Percentiles rank a stretch among this genome's conserved stretches.
phyloP scores from a whole-genome alignment of 2,113 vertebrate genomes.

The Hystrix brachyura region DNA sequence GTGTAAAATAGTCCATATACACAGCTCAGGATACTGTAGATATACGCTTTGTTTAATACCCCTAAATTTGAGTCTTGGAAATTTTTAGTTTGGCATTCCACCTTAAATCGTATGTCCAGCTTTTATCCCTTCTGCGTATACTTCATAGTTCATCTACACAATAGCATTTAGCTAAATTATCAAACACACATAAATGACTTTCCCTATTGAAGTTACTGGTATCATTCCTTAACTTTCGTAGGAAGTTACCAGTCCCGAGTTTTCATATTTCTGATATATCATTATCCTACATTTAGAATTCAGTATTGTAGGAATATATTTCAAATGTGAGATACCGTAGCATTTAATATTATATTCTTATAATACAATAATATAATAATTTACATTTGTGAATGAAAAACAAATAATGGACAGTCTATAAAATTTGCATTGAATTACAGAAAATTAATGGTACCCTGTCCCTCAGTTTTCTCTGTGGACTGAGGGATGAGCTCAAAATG shows the following conservation, averaged over 20 bases:
- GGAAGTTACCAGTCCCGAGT: background rate
- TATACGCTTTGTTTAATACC: background rate
- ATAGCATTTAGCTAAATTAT: conserved; percentile 1
- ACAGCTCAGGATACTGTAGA: background rate
- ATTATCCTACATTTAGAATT: background rate
- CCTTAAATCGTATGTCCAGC: background rate
- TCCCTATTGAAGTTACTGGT: background rate
- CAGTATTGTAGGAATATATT: background rate
- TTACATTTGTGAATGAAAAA: background rate
- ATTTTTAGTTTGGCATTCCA: background rate
- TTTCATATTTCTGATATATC: background rate
- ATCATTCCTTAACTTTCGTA: background rate
- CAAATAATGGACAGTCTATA: background rate
- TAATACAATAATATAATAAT: background rate
- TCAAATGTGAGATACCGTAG: background rate
- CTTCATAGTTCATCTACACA: background rate
- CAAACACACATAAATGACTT: background rate
- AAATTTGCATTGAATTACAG: background rate
- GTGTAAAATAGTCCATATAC: background rate
- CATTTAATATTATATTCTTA: background rate
- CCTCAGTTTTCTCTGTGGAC: background rate
- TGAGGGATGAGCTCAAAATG: background rate
- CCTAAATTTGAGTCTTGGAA: background rate
- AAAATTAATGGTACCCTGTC: background rate
- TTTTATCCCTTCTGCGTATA: background rate